Evolutionary conservation across 1,140 invertebrate genomes (phyloP), one percentile per base, ranked within the genome.

Genomic region (Holotrichia oblita): DNA sequence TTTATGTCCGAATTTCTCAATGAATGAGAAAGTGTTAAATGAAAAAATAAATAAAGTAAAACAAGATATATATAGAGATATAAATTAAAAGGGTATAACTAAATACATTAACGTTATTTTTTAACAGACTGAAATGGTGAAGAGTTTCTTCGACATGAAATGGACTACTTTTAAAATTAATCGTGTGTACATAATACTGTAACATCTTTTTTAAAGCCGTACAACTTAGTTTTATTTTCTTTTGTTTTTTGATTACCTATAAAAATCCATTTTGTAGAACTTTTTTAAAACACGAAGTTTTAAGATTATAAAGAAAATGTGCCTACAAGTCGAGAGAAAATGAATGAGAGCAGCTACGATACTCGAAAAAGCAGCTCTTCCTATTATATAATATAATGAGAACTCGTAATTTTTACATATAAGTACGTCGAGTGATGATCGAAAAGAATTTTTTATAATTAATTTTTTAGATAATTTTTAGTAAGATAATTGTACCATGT

Each of bases 281-380:
- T 55, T 55, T 55, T 55, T 55, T 55, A 55, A 55, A 17, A 55
- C 48, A 55, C 48, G 48, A 55, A 34, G 27, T 17, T n/a, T 55
- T 55, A 55, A 55, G 14, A 55, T 55, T 55, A 55, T 55, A 55
- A n/a, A 44, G 14, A 55, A 55, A 55, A 55, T 55, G 48, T 55
- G 48, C 48, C 48, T 55, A 55, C 17, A 17, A 55, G 17, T 55
- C 48, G 48, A 17, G n/a, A 55, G 8, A 14, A 14, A 48, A 55
- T 17, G 17, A 55, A 14, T 17, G 48, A 55, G 48, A 55, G 48
- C 48, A 55, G 48, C 48, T 55, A 6, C 12, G 17, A 17, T 55
- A 55, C 14, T 17, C 6, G 14, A 55, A 55, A 48, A 55, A 7
- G 48, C 48, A 55, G 48, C 48, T n/a, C 48, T 55, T 17, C 48